Evolutionary conservation across 2,888 invertebrate genomes (phyloP).

Genomic region (Anagyrus pseudococci): DNA sequence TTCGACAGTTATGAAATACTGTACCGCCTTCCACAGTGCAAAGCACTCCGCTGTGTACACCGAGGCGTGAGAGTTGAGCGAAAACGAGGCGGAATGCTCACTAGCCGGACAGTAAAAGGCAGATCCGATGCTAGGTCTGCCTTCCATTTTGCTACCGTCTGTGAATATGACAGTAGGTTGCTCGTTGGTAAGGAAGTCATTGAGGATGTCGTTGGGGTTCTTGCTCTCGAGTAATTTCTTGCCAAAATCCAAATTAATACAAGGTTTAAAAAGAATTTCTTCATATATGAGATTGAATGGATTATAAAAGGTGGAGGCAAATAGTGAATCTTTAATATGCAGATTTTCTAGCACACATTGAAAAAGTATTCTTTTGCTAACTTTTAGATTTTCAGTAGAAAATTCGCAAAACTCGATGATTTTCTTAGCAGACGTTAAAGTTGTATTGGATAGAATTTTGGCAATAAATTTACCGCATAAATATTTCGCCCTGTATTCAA

Average conservation of each 20-base stretch:
- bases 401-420: not conserved
- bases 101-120: not conserved
- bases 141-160: not conserved
- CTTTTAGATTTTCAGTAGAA: not conserved
- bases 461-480: not conserved
- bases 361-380: not conserved
- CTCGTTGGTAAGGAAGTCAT: not conserved
- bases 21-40: not conserved
- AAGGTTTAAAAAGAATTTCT: not conserved
- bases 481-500: not conserved
- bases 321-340: not conserved
- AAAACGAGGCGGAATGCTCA: not conserved
- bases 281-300: not conserved
- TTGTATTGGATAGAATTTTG: not conserved
- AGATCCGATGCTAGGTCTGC: not conserved
- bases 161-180: not conserved
- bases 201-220: not conserved
- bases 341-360: not conserved
- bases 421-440: too few species aligned
- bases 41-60: not conserved
- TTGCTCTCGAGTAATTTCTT: too few species aligned
- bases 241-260: not conserved
- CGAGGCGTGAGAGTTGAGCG: not conserved
- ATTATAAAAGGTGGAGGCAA: not conserved
- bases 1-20: not conserved